A percentile compares a stretch with the other conserved stretches of the same genome.
Evolutionary conservation across 2,888 invertebrate species (phyloP).

Genomic region (Hypomecis punctinalis): DNA sequence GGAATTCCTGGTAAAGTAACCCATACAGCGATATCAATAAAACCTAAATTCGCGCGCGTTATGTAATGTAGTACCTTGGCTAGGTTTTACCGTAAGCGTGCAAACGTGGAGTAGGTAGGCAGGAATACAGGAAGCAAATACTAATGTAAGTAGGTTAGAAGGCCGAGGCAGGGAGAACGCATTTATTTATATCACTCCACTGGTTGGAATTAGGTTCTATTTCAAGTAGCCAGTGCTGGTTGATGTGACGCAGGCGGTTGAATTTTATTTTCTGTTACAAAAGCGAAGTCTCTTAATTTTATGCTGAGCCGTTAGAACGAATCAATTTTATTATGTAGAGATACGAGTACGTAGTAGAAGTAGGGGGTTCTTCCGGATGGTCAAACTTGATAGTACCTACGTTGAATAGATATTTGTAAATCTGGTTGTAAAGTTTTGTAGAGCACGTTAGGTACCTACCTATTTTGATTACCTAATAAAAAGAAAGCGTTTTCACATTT

Average conservation of each 20-base stretch:
- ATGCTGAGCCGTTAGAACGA: no score
- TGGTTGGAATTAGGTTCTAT: constrained; percentile 30
- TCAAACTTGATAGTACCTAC: no score
- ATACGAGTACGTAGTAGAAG: no score
- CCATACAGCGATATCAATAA: neutral
- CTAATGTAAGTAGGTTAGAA: constrained; percentile 43
- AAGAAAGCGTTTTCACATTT: no score
- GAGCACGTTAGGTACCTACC: no score
- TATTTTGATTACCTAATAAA: no score
- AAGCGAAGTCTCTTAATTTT: no score
- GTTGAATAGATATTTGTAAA: no score
- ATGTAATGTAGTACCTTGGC: neutral
- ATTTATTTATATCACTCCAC: constrained; percentile 35
- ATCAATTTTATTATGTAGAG: no score
- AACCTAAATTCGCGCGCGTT: neutral
- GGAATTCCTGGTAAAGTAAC: no score
- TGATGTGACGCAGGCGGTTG: constrained; percentile 4
- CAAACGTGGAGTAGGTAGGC: constrained; percentile 9
- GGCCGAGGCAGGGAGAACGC: constrained; percentile 40
- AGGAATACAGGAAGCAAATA: constrained; percentile 38
- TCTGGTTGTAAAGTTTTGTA: no score
- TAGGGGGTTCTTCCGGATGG: no score
- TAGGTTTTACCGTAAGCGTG: neutral
- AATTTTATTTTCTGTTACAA: neutral
- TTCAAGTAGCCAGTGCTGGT: constrained; percentile 1